These are phyloP conservation scores for Cacoxenus indagator DNA, from an alignment of 2,888 invertebrate genomes.

Conservation along the genomic window DNA sequence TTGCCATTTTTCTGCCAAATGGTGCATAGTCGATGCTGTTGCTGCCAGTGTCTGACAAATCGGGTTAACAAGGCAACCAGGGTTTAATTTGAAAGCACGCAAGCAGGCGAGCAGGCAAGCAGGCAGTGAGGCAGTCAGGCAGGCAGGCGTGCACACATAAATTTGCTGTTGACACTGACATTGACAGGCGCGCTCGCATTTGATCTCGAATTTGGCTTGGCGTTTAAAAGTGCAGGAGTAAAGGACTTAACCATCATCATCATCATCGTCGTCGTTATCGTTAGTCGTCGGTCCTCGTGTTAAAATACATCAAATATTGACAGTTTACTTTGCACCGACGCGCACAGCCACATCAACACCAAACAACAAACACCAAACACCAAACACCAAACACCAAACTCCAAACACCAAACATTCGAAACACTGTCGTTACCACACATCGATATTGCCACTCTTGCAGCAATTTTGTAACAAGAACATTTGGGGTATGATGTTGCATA, in stretches of 20 bases:
- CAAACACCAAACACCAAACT: too few relatives aligned
- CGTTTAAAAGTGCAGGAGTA: background rate
- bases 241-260: background rate
- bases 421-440: background rate
- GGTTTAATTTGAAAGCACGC: slow-evolving; percentile 38
- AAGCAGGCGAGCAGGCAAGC: slow-evolving; percentile 40
- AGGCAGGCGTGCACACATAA: slow-evolving; percentile 34
- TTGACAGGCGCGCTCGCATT: slow-evolving; percentile 20
- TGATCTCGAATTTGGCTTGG: background rate
- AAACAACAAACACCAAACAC: too few relatives aligned
- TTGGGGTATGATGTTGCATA: slow-evolving; percentile 1
- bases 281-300: slow-evolving; percentile 53
- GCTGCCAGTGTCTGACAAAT: slow-evolving; percentile 47
- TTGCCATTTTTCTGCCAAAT: slow-evolving; percentile 37
- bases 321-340: slow-evolving; percentile 59
- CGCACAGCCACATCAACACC: slow-evolving; percentile 16
- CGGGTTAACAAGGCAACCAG: slow-evolving; percentile 50
- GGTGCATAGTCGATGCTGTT: slow-evolving; percentile 22
- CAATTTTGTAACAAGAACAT: background rate
- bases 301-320: slow-evolving; percentile 64
- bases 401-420: too few relatives aligned
- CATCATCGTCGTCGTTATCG: background rate
- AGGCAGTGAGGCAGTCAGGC: slow-evolving; percentile 41
- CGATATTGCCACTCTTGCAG: background rate
- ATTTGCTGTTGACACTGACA: slow-evolving; percentile 56